Percentiles rank a stretch among this genome's conserved stretches.
Evolutionary conservation across 2,113 vertebrate genomes (phyloP).

Genomic region (Theropithecus gelada): DNA sequence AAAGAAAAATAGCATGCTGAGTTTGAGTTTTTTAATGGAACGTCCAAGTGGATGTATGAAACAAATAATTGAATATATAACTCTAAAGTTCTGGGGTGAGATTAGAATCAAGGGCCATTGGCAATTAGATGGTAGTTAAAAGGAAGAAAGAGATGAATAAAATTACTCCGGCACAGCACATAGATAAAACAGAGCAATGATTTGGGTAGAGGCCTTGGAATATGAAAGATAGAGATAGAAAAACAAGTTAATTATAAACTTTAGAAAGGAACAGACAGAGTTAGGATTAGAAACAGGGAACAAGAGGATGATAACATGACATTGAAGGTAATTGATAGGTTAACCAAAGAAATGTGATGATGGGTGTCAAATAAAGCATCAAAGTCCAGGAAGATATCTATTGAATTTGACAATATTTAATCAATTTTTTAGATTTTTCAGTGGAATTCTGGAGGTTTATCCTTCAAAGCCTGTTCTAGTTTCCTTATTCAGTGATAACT

Average conservation of each 20-base stretch:
- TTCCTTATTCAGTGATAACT: not conserved
- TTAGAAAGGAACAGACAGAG: not conserved
- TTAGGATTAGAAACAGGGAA: not conserved
- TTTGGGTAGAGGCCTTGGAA: not conserved
- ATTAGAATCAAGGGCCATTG: not conserved
- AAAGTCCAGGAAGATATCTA: not conserved
- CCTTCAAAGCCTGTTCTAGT: not conserved
- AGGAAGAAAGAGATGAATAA: not conserved
- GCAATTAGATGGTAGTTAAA: not conserved
- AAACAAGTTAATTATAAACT: not conserved
- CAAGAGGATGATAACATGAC: not conserved
- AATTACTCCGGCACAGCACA: not conserved
- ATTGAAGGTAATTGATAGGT: not conserved
- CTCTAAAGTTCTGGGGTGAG: not conserved
- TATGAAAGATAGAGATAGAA: not conserved
- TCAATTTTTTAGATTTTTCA: slow-evolving; percentile 9
- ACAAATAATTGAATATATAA: not conserved
- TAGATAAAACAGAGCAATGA: not conserved
- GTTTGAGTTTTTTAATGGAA: not conserved
- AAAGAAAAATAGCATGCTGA: not conserved
- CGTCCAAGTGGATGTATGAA: not conserved
- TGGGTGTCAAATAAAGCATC: not conserved
- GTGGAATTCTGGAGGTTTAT: not conserved
- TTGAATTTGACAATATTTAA: not conserved
- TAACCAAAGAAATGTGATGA: not conserved